Percentiles rank a stretch among this genome's conserved stretches.
Conservation (phyloP, 2,888 invertebrate genomes). For the Cantharis nigra region DNA sequence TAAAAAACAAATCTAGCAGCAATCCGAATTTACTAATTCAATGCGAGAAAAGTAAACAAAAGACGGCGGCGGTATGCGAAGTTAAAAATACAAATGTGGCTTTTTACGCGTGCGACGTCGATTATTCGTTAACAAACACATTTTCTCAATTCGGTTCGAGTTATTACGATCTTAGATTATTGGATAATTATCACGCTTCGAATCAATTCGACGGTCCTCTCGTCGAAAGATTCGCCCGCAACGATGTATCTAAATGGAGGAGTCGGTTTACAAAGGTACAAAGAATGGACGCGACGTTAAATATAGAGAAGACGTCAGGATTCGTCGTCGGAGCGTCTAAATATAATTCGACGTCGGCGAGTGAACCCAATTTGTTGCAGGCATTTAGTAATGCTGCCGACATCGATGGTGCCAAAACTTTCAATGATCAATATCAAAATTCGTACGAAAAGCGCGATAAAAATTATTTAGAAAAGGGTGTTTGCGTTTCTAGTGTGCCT, state of each 20-base stretch:
- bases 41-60: constrained; percentile 43
- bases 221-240: constrained; percentile 47
- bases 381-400: constrained; percentile 30
- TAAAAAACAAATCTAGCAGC: constrained; percentile 53
- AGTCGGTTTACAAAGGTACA: constrained; percentile 19
- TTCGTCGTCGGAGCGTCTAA: constrained; percentile 42
- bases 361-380: constrained; percentile 52
- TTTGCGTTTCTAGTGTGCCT: constrained; percentile 63
- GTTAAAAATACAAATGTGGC: constrained; percentile 27
- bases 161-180: constrained; percentile 52
- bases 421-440: constrained; percentile 27
- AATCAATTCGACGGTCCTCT: constrained; percentile 38
- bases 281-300: constrained; percentile 42
- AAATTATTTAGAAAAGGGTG: constrained; percentile 48
- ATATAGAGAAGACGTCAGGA: constrained; percentile 46
- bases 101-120: constrained; percentile 50
- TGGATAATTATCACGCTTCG: constrained; percentile 45
- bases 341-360: constrained; percentile 50
- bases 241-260: constrained; percentile 36
- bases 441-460: constrained; percentile 20
- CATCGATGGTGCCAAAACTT: constrained; percentile 24
- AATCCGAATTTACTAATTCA: constrained; percentile 52
- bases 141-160: constrained; percentile 54
- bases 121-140: constrained; percentile 45
- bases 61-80: constrained; percentile 8